Evolutionary conservation across 2,113 vertebrate genomes (phyloP).

Genomic region (Meriones unguiculatus): DNA sequence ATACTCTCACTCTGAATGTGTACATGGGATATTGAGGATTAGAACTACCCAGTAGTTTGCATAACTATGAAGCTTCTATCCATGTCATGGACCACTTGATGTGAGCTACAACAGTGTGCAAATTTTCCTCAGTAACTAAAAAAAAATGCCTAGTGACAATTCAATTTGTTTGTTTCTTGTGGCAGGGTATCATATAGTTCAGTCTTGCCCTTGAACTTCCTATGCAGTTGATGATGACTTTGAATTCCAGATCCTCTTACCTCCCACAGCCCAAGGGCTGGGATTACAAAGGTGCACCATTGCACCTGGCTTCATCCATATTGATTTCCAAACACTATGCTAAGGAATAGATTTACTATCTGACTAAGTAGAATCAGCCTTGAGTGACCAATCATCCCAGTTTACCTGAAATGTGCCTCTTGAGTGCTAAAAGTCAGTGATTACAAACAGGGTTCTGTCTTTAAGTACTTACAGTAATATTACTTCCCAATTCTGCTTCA

Average conservation of each 20-base stretch:
- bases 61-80: background rate
- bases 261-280: no score
- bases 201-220: background rate
- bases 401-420: background rate
- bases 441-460: background rate
- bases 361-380: background rate
- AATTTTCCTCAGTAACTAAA: background rate
- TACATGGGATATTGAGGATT: background rate
- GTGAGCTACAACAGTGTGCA: background rate
- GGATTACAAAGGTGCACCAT: background rate
- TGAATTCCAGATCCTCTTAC: background rate
- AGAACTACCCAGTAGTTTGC: background rate
- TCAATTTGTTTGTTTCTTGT: background rate
- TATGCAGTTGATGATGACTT: background rate
- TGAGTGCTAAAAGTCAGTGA: background rate
- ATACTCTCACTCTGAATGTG: background rate
- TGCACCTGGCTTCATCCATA: background rate
- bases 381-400: background rate
- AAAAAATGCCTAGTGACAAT: background rate
- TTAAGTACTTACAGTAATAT: constrained; percentile 5
- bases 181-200: background rate
- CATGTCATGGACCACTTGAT: background rate
- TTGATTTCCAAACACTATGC: background rate
- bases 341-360: background rate
- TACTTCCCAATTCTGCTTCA: background rate